Base-by-base conservation (phyloP, 2,888 invertebrate genomes). In the Orthosia gothica region DNA sequence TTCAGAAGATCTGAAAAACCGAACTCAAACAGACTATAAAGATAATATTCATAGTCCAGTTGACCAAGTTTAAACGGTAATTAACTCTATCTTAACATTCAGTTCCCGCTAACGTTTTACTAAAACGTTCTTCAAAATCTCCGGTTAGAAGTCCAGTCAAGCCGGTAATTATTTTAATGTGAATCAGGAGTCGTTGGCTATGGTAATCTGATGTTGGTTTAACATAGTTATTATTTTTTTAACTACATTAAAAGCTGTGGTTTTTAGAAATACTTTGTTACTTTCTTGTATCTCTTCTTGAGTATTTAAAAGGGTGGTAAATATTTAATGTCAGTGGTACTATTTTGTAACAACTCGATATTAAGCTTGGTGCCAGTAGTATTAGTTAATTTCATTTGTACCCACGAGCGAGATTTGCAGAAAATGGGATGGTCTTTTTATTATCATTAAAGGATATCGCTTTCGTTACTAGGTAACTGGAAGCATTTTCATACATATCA, bases 151-250 rank as follows among this genome's bases (percentile, higher is more conserved):
- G 50, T 67, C 66, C 52, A 52, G n/a, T 49, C 20, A n/a, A 23
- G 23, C 26, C 23, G 57, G 57, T 68, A 16, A 71, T 73, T 73
- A 82, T 82, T 84, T 59, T 69, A 82, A 82, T 70, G 45, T 52
- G 55, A 76, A 58, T 76, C 72, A 52, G 57, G 23, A 80, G 70
- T 76, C 81, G 49, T 74, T 70, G 69, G 70, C 20, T 50, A 76
- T 69, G 84, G 20, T 80, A 80, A 80, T 76, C 26, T 15, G 13
- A 11, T 15, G 67, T 13, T 49, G 15, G 58, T 65, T 59, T 65
- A 64, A 75, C 70, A 64, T 70, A 49, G 47, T 72, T 9, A 72
- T 83, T 70, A 61, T 59, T 67, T 62, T 64, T 47, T 61, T 70
- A 54, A 49, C 20, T 32, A 3, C 54, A 15, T 11, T 4, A n/a